Percentiles rank a stretch among this genome's conserved stretches.
phyloP scores from a whole-genome alignment of 2,113 vertebrate species.

The Uria lomvia region DNA sequence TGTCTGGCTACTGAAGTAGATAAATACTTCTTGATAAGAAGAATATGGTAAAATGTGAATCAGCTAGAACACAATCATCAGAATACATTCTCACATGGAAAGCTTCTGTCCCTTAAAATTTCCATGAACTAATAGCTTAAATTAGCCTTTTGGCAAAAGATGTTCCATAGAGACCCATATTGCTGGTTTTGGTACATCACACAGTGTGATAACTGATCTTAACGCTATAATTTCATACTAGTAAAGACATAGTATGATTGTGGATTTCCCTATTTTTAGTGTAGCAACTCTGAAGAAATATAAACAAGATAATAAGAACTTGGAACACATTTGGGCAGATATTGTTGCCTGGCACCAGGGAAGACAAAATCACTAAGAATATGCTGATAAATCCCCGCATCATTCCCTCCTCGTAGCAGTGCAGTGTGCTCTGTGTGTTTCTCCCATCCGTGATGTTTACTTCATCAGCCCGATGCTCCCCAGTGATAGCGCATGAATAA shows the following conservation, averaged over 20 bases:
- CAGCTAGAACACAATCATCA: not conserved
- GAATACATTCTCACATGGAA: not conserved
- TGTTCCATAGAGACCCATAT: not conserved
- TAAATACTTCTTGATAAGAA: not conserved
- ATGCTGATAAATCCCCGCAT: not conserved
- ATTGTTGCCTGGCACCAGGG: not conserved
- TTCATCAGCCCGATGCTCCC: not conserved
- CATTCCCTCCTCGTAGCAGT: not conserved
- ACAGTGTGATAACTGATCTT: not conserved
- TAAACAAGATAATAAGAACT: not conserved
- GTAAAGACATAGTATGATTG: not conserved
- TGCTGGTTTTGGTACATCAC: not conserved
- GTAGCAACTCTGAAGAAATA: not conserved
- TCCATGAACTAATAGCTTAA: not conserved
- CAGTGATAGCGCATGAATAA: not conserved
- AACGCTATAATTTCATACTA: not conserved
- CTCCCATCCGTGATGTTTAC: not conserved
- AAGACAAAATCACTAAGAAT: not conserved
- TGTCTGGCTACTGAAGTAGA: not conserved
- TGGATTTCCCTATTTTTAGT: not conserved
- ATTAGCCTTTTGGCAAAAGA: not conserved
- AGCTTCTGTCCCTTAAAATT: not conserved
- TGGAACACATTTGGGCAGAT: not conserved
- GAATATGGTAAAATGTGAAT: not conserved
- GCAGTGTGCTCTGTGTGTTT: not conserved